Percentiles rank a stretch among this genome's conserved stretches.
These are phyloP conservation scores for Mamestra brassicae DNA, from an alignment of 2,888 invertebrate species.

Conservation along the genomic window DNA sequence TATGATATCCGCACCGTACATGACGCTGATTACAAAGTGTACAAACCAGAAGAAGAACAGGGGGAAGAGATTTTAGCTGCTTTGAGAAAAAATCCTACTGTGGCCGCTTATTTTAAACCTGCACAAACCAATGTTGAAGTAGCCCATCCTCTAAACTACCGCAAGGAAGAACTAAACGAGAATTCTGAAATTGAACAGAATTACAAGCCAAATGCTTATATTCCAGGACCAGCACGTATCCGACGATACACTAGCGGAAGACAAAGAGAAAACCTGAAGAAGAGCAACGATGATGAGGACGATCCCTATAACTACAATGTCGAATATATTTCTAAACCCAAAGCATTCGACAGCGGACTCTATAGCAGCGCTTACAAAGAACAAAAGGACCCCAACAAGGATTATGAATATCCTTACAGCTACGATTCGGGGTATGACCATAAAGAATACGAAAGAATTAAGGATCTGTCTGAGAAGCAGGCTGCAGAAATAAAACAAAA, in stretches of 20 bases:
- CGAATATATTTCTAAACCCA: slow-evolving; percentile 87
- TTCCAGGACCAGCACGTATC: slow-evolving; percentile 86
- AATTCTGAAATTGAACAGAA: slow-evolving; percentile 82
- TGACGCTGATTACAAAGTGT: slow-evolving; percentile 87
- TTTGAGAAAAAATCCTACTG: slow-evolving; percentile 86
- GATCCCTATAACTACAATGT: slow-evolving; percentile 90
- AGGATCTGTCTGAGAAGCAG: slow-evolving; percentile 92
- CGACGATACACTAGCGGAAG: slow-evolving; percentile 88
- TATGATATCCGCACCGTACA: slow-evolving; percentile 88
- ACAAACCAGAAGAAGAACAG: slow-evolving; percentile 86
- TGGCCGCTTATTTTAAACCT: slow-evolving; percentile 87
- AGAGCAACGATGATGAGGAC: slow-evolving; percentile 81
- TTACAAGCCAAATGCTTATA: slow-evolving; percentile 89
- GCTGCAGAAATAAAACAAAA: slow-evolving; percentile 92
- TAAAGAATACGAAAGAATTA: slow-evolving; percentile 90
- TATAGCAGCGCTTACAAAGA: slow-evolving; percentile 88
- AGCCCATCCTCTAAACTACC: slow-evolving; percentile 85
- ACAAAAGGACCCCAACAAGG: slow-evolving; percentile 82
- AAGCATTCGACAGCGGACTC: slow-evolving; percentile 86
- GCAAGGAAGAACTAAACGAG: slow-evolving; percentile 83
- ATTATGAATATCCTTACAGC: slow-evolving; percentile 87
- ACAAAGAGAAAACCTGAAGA: slow-evolving; percentile 81
- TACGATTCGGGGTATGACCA: slow-evolving; percentile 89
- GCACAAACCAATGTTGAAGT: slow-evolving; percentile 85
- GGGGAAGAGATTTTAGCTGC: slow-evolving; percentile 85